Conservation (phyloP, 2,888 invertebrate genomes). For the Hypomecis atomaria region DNA sequence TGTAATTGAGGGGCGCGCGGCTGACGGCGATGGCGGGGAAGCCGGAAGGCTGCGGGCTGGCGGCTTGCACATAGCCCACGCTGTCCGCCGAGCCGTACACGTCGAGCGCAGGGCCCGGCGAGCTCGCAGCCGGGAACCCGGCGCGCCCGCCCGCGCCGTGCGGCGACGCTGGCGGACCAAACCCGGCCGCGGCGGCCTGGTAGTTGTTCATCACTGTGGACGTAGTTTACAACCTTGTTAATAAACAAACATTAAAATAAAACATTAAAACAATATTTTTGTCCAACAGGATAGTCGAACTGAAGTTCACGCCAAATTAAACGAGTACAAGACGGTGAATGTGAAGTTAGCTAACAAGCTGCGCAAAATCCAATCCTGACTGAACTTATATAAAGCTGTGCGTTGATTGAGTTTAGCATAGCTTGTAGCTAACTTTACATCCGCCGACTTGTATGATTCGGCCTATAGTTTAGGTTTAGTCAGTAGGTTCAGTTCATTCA, state of each 20-base stretch:
- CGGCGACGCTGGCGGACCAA: conserved; percentile 93
- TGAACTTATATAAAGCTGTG: too few species aligned
- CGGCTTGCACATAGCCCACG: conserved; percentile 97
- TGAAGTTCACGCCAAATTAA: too few species aligned
- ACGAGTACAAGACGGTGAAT: too few species aligned
- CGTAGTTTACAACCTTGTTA: conserved; percentile 18
- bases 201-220: conserved; percentile 98
- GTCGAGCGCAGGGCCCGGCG: conserved; percentile 96
- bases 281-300: too few species aligned
- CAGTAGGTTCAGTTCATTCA: too few species aligned
- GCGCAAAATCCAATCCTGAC: too few species aligned
- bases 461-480: too few species aligned
- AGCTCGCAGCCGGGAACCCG: conserved; percentile 96
- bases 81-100: conserved; percentile 96
- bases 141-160: conserved; percentile 90
- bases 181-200: conserved; percentile 92
- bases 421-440: too few species aligned
- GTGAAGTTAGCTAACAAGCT: too few species aligned
- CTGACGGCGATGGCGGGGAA: conserved; percentile 97
- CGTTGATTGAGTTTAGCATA: too few species aligned
- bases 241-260: not conserved
- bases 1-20: conserved; percentile 96
- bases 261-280: too few species aligned
- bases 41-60: conserved; percentile 98
- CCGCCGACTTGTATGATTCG: too few species aligned